phyloP scores from a whole-genome alignment of 2,797 vertebrate species.

The Chelon labrosus region DNA sequence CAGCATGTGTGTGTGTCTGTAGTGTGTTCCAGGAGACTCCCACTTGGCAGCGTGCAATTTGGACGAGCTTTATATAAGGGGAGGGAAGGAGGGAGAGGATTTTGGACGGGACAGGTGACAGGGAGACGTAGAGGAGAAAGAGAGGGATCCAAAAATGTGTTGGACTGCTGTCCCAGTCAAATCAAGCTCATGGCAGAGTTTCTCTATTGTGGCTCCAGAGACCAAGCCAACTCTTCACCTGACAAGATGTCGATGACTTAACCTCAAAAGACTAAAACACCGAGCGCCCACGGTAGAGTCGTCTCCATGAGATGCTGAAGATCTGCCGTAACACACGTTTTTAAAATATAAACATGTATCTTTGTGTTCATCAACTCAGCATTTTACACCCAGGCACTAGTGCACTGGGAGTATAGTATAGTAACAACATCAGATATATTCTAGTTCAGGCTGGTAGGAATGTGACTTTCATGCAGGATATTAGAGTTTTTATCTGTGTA shows the following conservation, averaged over 20 bases:
- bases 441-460: too few relatives aligned
- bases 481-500: too few relatives aligned
- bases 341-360: not conserved
- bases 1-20: constrained; percentile 35
- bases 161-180: constrained; percentile 60
- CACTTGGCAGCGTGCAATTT: constrained; percentile 70
- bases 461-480: not conserved
- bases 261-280: constrained; percentile 35
- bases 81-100: constrained; percentile 23
- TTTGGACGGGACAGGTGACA: constrained; percentile 52
- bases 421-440: too few relatives aligned
- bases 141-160: constrained; percentile 76
- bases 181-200: constrained; percentile 67
- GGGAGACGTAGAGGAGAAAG: constrained; percentile 33
- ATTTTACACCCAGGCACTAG: too few relatives aligned
- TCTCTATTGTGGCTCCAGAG: constrained; percentile 57
- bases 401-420: too few relatives aligned
- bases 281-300: not conserved
- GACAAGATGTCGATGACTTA: constrained; percentile 59
- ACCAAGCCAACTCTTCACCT: constrained; percentile 58
- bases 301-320: not conserved
- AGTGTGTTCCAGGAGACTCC: constrained; percentile 70
- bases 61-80: constrained; percentile 65
- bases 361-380: too few relatives aligned
- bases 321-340: not conserved